phyloP scores from a whole-genome alignment of 1,140 invertebrate genomes.

The Drosophila willistoni region DNA sequence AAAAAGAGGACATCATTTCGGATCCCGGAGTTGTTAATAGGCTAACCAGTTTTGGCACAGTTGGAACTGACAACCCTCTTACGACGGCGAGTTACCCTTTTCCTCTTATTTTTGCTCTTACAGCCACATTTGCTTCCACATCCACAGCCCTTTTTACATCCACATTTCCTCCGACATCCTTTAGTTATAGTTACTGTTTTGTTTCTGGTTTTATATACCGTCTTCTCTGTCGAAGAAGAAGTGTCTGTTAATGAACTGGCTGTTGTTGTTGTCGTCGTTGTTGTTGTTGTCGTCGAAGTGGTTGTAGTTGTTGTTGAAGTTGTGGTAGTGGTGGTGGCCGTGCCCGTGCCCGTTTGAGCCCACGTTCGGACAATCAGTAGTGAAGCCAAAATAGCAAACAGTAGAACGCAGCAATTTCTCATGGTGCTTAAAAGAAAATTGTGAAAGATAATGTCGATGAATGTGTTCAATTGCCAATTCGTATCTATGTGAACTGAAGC shows the following conservation, averaged over 20 bases:
- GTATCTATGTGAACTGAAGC: not conserved
- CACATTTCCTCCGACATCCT: no score
- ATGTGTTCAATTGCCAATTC: not conserved
- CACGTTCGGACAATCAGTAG: conserved; percentile 6
- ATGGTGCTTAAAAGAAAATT: not conserved
- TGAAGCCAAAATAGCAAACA: conserved; percentile 11
- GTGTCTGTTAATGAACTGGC: not conserved
- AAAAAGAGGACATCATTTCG: no score
- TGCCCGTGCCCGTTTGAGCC: not conserved
- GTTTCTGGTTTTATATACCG: accelerated
- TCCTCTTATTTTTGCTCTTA: no score
- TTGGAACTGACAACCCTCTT: no score
- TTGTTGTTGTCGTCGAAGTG: not conserved
- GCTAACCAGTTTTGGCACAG: no score
- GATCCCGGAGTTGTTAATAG: no score
- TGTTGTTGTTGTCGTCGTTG: not conserved
- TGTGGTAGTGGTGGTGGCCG: no score
- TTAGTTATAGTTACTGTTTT: no score
- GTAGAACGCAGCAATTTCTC: conserved; percentile 15
- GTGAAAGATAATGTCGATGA: not conserved
- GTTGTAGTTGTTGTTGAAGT: not conserved
- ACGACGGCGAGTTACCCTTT: no score
- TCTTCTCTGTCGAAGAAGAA: not conserved
- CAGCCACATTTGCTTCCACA: no score
- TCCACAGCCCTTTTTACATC: no score